Conservation (phyloP, 2,888 invertebrate genomes). For the Geophilus truncorum region DNA sequence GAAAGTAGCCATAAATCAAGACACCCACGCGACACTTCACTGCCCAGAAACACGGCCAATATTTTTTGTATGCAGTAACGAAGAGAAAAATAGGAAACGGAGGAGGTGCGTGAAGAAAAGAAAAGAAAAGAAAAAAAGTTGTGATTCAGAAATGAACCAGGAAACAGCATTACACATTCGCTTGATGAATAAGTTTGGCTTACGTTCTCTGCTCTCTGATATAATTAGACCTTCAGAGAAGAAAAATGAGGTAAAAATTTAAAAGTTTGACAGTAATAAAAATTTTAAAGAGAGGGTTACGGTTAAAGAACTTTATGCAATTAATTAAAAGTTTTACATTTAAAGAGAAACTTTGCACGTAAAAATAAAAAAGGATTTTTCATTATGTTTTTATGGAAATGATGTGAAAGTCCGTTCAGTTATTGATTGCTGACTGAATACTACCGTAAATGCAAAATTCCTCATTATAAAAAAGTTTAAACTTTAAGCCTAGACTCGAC, state of each 20-base stretch:
- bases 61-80: neutral
- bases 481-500: too few relatives aligned
- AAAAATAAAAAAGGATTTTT: neutral
- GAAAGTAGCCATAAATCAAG: conserved; percentile 6
- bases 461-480: too few relatives aligned
- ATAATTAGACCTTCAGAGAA: neutral
- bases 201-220: neutral
- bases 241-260: neutral
- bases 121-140: neutral
- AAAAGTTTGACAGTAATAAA: neutral
- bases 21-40: neutral
- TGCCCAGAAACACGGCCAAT: conserved; percentile 5
- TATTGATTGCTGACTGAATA: too few relatives aligned
- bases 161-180: neutral
- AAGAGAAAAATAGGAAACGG: neutral
- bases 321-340: neutral
- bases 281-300: neutral
- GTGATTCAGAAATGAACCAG: neutral
- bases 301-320: neutral
- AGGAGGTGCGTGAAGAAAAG: too few relatives aligned
- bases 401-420: too few relatives aligned
- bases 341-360: too few relatives aligned
- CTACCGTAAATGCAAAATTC: too few relatives aligned
- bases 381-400: too few relatives aligned
- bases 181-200: neutral